phyloP scores from a whole-genome alignment of 1,140 invertebrate genomes.

The Adoxophyes honmai region DNA sequence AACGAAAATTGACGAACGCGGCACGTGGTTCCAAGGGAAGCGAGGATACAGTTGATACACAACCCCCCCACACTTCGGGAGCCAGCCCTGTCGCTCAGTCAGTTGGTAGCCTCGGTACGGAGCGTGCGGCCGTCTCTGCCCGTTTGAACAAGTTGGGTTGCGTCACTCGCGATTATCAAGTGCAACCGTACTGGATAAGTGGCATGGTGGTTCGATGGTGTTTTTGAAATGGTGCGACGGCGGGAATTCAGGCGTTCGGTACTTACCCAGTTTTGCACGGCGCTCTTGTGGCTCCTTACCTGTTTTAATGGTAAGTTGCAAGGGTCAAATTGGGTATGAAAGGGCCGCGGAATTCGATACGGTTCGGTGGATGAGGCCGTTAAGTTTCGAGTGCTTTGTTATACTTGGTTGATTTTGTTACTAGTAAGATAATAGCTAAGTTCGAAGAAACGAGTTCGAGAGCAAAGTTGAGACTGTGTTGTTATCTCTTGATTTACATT shows the following conservation, averaged over 20 bases:
- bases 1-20: slow-evolving; percentile 58
- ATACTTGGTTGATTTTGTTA: slow-evolving; percentile 5
- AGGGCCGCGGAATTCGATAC: slow-evolving; percentile 32
- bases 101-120: slow-evolving; percentile 45
- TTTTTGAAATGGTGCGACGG: slow-evolving; percentile 58
- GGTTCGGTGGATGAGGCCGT: slow-evolving; percentile 41
- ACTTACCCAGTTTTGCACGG: slow-evolving; percentile 48
- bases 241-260: slow-evolving; percentile 43
- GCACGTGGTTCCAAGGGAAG: slow-evolving; percentile 61
- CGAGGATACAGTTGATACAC: slow-evolving; percentile 53
- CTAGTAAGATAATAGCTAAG: not conserved
- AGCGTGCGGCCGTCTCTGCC: slow-evolving; percentile 31
- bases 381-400: slow-evolving; percentile 22
- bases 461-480: not conserved
- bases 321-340: slow-evolving; percentile 36
- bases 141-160: slow-evolving; percentile 50
- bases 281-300: slow-evolving; percentile 54
- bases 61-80: slow-evolving; percentile 32
- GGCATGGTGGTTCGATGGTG: slow-evolving; percentile 58
- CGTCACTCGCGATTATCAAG: slow-evolving; percentile 45
- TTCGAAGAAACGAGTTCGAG: not conserved
- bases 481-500: slow-evolving; percentile 5
- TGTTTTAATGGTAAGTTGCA: slow-evolving; percentile 62
- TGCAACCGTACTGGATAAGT: slow-evolving; percentile 41
- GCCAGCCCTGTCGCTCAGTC: slow-evolving; percentile 45